Evolutionary conservation across 2,113 vertebrate species (phyloP).

Genomic region (Isurus oxyrinchus): DNA sequence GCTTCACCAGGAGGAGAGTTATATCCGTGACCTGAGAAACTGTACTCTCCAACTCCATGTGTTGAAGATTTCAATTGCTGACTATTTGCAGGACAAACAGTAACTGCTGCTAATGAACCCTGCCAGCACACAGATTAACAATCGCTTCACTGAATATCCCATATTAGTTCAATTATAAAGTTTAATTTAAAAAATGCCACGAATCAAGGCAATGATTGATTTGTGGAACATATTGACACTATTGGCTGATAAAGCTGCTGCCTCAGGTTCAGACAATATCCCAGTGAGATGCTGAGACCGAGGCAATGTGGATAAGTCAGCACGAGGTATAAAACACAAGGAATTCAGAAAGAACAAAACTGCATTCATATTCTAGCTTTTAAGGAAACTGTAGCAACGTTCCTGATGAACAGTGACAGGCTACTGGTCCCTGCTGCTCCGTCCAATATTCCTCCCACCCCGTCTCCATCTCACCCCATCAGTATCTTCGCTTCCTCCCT

Average conservation of each 20-base stretch:
- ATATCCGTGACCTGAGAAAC: background rate
- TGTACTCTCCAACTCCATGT: background rate
- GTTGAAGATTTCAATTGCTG: background rate
- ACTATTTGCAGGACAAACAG: background rate
- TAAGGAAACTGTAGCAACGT: background rate
- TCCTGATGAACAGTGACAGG: background rate
- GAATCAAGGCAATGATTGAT: background rate
- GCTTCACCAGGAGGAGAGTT: background rate
- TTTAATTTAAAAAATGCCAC: background rate
- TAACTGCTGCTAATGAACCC: background rate
- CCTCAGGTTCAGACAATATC: background rate
- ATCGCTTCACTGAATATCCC: background rate
- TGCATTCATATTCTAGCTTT: background rate
- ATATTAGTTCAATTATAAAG: background rate
- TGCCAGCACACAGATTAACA: background rate
- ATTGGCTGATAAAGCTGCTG: background rate
- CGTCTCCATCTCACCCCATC: background rate
- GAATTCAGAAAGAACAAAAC: background rate
- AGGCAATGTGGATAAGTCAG: background rate
- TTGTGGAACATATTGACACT: background rate
- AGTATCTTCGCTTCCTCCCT: background rate
- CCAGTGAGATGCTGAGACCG: background rate
- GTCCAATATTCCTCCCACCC: background rate
- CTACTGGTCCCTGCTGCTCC: background rate
- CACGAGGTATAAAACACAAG: background rate